Conservation (phyloP, 2,888 invertebrate species). For the Cyclophora punctaria region DNA sequence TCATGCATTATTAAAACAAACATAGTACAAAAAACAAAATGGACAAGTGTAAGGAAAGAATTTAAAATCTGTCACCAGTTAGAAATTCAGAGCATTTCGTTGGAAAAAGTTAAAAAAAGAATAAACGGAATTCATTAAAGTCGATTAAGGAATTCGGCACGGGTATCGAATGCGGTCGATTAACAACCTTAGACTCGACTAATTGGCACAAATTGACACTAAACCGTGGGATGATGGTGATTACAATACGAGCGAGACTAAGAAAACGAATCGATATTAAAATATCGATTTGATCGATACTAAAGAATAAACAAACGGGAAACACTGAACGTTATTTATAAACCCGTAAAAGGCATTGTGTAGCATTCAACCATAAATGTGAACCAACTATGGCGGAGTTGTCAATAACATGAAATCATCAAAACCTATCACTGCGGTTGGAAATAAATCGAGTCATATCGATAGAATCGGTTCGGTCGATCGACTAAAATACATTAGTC, state of each 20-base stretch:
- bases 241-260: slow-evolving; percentile 33
- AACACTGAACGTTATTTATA: neutral
- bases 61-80: slow-evolving; percentile 72
- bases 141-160: slow-evolving; percentile 55
- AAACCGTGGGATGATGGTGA: slow-evolving; percentile 38
- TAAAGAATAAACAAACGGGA: no score
- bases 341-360: slow-evolving; percentile 12
- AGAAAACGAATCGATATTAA: slow-evolving; percentile 18
- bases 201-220: slow-evolving; percentile 52
- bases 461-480: slow-evolving; percentile 64
- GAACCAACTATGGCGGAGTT: slow-evolving; percentile 30
- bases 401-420: slow-evolving; percentile 56
- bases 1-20: slow-evolving; percentile 70
- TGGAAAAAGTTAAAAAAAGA: slow-evolving; percentile 51
- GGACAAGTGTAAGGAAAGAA: slow-evolving; percentile 71
- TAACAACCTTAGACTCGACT: slow-evolving; percentile 40
- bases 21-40: slow-evolving; percentile 40
- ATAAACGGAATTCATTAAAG: slow-evolving; percentile 61
- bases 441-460: slow-evolving; percentile 65
- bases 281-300: no score
- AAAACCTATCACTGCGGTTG: slow-evolving; percentile 64
- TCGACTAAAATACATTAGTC: slow-evolving; percentile 75
- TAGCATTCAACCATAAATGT: slow-evolving; percentile 19
- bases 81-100: slow-evolving; percentile 62
- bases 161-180: slow-evolving; percentile 32